Conservation (phyloP, 1,140 invertebrate species). For the Drosophila nannoptera region DNA sequence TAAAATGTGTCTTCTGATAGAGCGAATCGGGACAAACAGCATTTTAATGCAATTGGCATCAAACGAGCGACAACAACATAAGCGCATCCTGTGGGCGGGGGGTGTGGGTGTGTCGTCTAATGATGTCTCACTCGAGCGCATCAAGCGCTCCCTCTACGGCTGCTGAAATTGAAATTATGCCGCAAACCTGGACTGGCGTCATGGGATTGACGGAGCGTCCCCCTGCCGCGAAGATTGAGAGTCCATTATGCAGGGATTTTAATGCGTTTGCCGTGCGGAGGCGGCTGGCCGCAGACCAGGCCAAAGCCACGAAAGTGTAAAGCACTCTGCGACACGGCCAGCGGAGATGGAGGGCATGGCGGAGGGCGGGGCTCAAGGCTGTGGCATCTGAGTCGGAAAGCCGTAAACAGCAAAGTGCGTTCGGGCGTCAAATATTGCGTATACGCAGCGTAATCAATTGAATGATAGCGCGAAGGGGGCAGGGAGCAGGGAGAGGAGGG, state of each 20-base stretch:
- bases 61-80: constrained; percentile 39
- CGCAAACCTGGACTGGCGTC: background rate
- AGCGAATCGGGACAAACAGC: constrained; percentile 33
- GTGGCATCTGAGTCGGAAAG: constrained; percentile 37
- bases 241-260: constrained; percentile 43
- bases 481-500: background rate
- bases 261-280: constrained; percentile 26
- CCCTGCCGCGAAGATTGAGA: constrained; percentile 28
- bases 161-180: background rate
- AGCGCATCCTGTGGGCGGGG: too few species aligned
- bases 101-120: too few species aligned
- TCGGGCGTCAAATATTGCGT: constrained; percentile 59
- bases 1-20: constrained; percentile 44
- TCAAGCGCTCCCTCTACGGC: background rate
- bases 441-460: constrained; percentile 69
- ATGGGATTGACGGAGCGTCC: constrained; percentile 34
- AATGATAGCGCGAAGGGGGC: constrained; percentile 17
- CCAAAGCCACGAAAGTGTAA: constrained; percentile 1
- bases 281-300: constrained; percentile 48
- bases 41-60: constrained; percentile 58
- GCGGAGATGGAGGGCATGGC: background rate
- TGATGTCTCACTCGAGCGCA: background rate
- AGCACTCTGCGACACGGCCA: constrained; percentile 6
- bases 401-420: constrained; percentile 18
- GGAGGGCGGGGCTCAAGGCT: constrained; percentile 8